phyloP scores from a whole-genome alignment of 2,888 invertebrate genomes.

The Drosophila fungiperda region DNA sequence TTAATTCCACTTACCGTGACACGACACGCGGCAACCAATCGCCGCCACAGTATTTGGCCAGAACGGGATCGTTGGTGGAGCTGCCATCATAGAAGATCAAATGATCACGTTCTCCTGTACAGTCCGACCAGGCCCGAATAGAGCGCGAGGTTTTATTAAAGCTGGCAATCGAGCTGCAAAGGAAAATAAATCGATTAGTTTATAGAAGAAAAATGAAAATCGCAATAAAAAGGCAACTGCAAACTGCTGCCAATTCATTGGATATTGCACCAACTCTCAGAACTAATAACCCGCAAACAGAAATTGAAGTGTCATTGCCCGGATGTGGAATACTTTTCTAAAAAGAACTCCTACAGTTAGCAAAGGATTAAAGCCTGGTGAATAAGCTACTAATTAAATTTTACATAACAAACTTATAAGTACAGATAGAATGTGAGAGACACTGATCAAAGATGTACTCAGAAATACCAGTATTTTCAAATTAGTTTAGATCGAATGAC shows the following conservation, averaged over 20 bases:
- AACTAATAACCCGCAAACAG: not conserved
- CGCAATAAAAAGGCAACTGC: not conserved
- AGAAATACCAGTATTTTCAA: not conserved
- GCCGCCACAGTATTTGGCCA: constrained; percentile 95
- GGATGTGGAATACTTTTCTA: not conserved
- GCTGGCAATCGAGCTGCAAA: constrained; percentile 86
- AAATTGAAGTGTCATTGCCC: not conserved
- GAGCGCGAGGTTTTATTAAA: constrained; percentile 90
- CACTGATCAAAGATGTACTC: not conserved
- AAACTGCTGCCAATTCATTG: not conserved
- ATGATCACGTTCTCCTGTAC: constrained; percentile 92
- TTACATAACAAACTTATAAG: not conserved
- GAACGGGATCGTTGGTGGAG: constrained; percentile 92
- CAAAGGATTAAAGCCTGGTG: not conserved
- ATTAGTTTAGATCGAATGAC: not conserved
- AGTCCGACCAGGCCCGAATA: constrained; percentile 92
- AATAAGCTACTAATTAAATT: no score
- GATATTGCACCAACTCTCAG: not conserved
- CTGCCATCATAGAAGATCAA: constrained; percentile 95
- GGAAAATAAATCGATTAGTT: not conserved
- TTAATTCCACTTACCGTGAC: constrained; percentile 85
- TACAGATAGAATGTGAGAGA: not conserved
- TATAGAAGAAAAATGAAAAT: not conserved
- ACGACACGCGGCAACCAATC: constrained; percentile 93
- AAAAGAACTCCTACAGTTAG: not conserved